Percentiles rank a stretch among this genome's conserved stretches.
Evolutionary conservation across 2,797 vertebrate species (phyloP).

Genomic region (Triplophysa bombifrons): DNA sequence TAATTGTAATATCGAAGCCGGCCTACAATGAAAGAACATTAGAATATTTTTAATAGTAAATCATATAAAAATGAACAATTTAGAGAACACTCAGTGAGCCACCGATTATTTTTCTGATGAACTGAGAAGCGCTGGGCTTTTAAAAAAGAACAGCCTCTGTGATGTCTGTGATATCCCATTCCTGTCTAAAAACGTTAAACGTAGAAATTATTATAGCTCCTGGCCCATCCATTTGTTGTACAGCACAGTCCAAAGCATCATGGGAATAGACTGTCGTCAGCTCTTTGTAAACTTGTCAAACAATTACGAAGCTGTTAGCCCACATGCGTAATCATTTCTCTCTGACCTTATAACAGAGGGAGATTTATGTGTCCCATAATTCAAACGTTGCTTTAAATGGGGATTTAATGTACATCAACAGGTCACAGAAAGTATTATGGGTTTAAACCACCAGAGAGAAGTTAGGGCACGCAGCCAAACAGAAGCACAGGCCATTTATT

Average conservation of each 20-base stretch:
- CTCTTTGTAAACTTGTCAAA: conserved; percentile 54
- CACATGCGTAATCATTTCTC: conserved; percentile 58
- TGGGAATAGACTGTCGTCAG: conserved; percentile 45
- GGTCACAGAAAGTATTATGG: conserved; percentile 68
- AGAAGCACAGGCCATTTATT: conserved; percentile 81
- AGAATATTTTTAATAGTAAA: too few species aligned
- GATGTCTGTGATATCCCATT: background rate
- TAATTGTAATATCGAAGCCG: background rate
- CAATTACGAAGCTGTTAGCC: conserved; percentile 60
- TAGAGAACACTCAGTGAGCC: too few species aligned
- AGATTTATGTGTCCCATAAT: conserved; percentile 68
- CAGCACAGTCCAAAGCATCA: conserved; percentile 17
- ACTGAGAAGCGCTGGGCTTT: background rate
- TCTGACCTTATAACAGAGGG: conserved; percentile 60
- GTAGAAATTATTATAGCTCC: conserved; percentile 7
- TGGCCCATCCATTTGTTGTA: background rate
- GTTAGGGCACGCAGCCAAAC: conserved; percentile 80
- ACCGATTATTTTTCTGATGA: background rate
- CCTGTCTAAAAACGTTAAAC: conserved; percentile 14
- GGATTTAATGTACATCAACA: conserved; percentile 73
- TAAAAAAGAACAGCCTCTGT: background rate
- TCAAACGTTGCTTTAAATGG: conserved; percentile 61
- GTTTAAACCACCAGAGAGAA: conserved; percentile 72
- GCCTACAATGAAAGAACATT: background rate
- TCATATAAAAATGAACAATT: too few species aligned